These are phyloP conservation scores for Caenorhabditis uteleia DNA, from an alignment of 2,888 invertebrate species.

Conservation along the genomic window DNA sequence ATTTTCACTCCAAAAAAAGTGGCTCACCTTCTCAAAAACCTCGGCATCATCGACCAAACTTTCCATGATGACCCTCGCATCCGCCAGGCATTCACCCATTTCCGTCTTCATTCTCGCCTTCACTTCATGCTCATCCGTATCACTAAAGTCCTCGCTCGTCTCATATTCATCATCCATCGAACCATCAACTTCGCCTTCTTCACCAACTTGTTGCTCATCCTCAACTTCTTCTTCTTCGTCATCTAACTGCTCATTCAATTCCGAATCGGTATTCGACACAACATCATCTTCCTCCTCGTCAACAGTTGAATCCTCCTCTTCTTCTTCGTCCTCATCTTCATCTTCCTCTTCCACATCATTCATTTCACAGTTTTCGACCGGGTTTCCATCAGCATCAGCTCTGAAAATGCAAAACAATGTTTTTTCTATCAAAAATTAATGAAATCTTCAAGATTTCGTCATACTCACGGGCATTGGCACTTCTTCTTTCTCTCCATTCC, in stretches of 20 bases:
- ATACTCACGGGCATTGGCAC: too few species aligned
- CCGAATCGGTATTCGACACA: slow-evolving; percentile 1
- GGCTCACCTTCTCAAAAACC: neutral
- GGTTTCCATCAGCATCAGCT: too few species aligned
- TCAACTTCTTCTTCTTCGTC: slow-evolving; percentile 1
- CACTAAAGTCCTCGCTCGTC: neutral
- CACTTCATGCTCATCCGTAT: neutral
- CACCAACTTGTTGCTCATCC: neutral
- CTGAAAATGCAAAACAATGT: too few species aligned
- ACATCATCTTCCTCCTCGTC: slow-evolving; percentile 3
- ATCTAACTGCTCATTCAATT: slow-evolving; percentile 3
- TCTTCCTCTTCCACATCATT: slow-evolving; percentile 5
- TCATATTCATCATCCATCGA: neutral
- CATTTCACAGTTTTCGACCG: too few species aligned
- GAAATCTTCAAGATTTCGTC: too few species aligned
- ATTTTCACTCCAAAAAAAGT: slow-evolving; percentile 4
- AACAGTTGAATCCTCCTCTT: slow-evolving; percentile 3
- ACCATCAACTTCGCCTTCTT: neutral
- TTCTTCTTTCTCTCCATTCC: slow-evolving; percentile 3
- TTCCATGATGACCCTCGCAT: too few species aligned
- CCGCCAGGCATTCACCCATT: too few species aligned
- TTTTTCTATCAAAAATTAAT: too few species aligned
- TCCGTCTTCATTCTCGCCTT: slow-evolving; percentile 3
- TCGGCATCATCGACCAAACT: neutral
- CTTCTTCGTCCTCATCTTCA: neutral